phyloP scores from a whole-genome alignment of 2,113 vertebrate genomes.

The Steatornis caripensis region DNA sequence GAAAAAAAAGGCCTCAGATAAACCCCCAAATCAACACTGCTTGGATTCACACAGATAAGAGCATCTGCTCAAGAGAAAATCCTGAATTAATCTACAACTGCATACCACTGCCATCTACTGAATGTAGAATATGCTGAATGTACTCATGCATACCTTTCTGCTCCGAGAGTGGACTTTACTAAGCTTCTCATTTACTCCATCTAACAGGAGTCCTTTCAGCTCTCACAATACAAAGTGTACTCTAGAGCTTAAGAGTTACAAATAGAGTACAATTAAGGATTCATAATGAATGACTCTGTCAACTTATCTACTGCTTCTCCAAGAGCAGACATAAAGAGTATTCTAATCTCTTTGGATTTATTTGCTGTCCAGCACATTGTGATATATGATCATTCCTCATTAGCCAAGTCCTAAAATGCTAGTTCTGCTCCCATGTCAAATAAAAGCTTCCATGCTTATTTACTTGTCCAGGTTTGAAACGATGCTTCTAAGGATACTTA shows the following conservation, averaged over 20 bases:
- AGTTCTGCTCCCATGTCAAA: neutral
- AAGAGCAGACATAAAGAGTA: neutral
- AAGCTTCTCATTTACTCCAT: neutral
- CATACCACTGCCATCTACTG: slow-evolving; percentile 59
- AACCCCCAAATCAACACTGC: neutral
- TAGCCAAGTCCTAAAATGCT: neutral
- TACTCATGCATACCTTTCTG: neutral
- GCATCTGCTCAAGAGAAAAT: slow-evolving; percentile 4
- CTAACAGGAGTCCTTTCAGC: neutral
- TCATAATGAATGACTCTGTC: neutral
- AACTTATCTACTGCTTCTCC: neutral
- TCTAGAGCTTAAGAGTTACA: neutral
- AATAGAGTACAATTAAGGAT: neutral
- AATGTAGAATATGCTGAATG: neutral
- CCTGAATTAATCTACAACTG: neutral
- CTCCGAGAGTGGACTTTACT: neutral
- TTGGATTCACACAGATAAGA: neutral
- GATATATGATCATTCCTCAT: neutral
- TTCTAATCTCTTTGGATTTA: neutral
- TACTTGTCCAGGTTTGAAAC: neutral
- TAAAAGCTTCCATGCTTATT: neutral
- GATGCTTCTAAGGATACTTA: neutral
- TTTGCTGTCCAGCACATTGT: neutral
- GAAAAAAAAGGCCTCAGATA: neutral
- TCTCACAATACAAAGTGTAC: neutral